Percentiles rank a stretch among this genome's conserved stretches.
phyloP scores from a whole-genome alignment of 2,113 vertebrate species.

The Orcinus orca region DNA sequence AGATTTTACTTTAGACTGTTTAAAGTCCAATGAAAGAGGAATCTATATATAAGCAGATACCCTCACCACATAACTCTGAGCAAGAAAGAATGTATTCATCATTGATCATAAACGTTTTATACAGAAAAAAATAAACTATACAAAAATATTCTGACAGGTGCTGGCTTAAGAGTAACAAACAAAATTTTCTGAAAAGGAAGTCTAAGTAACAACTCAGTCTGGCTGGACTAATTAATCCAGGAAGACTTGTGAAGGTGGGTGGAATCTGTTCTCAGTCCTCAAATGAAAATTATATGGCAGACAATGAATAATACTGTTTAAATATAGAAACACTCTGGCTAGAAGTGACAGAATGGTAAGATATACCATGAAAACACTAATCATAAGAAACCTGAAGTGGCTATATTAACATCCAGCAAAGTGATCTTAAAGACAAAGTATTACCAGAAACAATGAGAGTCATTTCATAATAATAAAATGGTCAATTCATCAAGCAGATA shows the following conservation, averaged over 20 bases:
- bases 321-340: neutral
- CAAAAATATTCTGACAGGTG: neutral
- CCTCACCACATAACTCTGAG: neutral
- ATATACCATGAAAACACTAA: neutral
- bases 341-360: neutral
- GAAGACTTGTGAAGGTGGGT: neutral
- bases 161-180: neutral
- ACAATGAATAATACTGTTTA: neutral
- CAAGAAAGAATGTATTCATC: neutral
- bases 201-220: no score
- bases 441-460: neutral
- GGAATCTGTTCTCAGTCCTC: neutral
- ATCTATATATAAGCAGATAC: accelerated
- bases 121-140: neutral
- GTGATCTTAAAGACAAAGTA: neutral
- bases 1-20: neutral
- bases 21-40: neutral
- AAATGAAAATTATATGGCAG: neutral
- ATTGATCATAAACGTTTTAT: neutral
- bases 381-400: neutral
- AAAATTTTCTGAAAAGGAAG: neutral
- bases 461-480: neutral
- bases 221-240: neutral
- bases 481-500: neutral
- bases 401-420: neutral